These are phyloP conservation scores for Eristalis intricaria DNA, from an alignment of 2,888 invertebrate genomes.

Conservation along the genomic window DNA sequence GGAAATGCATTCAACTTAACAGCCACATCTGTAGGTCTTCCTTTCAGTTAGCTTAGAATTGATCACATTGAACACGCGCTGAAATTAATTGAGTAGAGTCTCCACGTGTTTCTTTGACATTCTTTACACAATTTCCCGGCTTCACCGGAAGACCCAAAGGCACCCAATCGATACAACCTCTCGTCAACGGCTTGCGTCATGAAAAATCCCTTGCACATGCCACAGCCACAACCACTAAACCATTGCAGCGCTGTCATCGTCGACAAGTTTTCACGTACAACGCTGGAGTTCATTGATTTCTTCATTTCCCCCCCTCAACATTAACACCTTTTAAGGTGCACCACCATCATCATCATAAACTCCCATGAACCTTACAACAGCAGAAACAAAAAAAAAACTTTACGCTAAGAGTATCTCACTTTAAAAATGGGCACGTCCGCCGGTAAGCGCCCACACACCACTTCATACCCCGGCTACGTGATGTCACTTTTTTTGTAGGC, in stretches of 20 bases:
- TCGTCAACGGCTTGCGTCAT: no score
- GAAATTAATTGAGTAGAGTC: no score
- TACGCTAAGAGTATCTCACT: neutral
- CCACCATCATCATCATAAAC: neutral
- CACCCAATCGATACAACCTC: no score
- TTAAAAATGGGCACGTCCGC: neutral
- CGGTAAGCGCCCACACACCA: slow-evolving; percentile 13
- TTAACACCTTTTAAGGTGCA: neutral
- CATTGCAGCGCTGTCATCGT: neutral
- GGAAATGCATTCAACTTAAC: no score
- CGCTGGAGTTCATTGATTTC: neutral
- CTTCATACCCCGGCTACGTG: slow-evolving; percentile 40
- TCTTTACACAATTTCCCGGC: no score
- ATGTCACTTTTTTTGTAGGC: slow-evolving; percentile 43
- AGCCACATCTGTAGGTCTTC: no score
- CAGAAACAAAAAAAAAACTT: neutral
- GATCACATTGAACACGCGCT: no score
- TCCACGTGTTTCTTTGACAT: no score
- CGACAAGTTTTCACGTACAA: neutral
- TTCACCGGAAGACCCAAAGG: no score
- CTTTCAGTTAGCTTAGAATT: no score
- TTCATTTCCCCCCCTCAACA: neutral
- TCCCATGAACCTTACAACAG: neutral
- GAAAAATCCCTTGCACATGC: neutral
- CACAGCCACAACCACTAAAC: neutral